Percentiles rank a stretch among this genome's conserved stretches.
Conservation (phyloP, 2,113 vertebrate species). For the Neodontobutis hainanensis region DNA sequence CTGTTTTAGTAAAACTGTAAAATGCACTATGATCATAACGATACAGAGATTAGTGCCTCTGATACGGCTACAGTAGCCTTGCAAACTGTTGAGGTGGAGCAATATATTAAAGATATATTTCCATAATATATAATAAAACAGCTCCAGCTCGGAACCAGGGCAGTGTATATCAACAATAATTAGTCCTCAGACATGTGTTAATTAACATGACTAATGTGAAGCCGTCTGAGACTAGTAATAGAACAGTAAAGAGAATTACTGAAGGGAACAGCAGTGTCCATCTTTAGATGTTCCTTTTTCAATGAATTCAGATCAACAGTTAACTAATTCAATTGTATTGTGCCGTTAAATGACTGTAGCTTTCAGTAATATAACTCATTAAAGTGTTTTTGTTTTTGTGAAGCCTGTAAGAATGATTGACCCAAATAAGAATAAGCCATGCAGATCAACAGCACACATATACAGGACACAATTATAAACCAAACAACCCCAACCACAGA, state of each 20-base stretch:
- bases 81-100: neutral
- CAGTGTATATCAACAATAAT: slow-evolving; percentile 21
- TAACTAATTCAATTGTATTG: neutral
- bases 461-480: too few species aligned
- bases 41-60: too few species aligned
- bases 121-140: slow-evolving; percentile 11
- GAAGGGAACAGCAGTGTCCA: slow-evolving; percentile 37
- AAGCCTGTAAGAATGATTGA: too few species aligned
- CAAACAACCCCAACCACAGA: too few species aligned
- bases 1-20: too few species aligned
- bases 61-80: too few species aligned
- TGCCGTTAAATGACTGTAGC: slow-evolving; percentile 21
- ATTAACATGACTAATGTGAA: slow-evolving; percentile 29
- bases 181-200: slow-evolving; percentile 27
- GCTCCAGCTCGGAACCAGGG: slow-evolving; percentile 6
- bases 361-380: slow-evolving; percentile 34
- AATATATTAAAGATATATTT: slow-evolving; percentile 24
- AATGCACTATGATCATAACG: too few species aligned
- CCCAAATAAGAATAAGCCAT: too few species aligned
- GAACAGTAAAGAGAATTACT: slow-evolving; percentile 27
- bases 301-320: slow-evolving; percentile 2
- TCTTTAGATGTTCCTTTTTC: slow-evolving; percentile 34
- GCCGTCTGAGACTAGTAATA: slow-evolving; percentile 27
- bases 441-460: too few species aligned
- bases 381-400: slow-evolving; percentile 12